Base-by-base conservation (phyloP, 2,888 invertebrate genomes). In the Syrphus vitripennis region DNA sequence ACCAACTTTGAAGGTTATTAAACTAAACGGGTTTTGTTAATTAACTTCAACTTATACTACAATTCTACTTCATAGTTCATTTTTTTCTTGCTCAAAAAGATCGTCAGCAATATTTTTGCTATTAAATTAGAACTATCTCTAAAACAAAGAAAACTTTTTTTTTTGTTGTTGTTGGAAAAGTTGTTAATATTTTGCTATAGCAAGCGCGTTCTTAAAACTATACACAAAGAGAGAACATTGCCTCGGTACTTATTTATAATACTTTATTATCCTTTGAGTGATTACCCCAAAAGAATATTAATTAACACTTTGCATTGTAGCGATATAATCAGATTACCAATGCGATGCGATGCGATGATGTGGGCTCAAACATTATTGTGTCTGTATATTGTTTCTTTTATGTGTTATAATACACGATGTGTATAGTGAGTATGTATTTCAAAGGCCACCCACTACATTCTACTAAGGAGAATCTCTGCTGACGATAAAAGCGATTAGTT, bases 231-330 rank as follows among this genome's bases (percentile, higher is more conserved):
- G 57, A 37, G 37, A 34, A 34, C 7, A 37, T 26, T 12, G 10
- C 29, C 19, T 45, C 19, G n/a, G 9, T 16, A 2, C 1, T 1
- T n/a, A 37, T 37, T 3, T 63, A 45, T 31, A 3, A 19, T 31
- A 6, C n/a, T n/a, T n/a, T n/a, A n/a, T n/a, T 34, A 50, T 34
- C 55, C 45, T 76, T 57, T 76, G 74, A 75, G 53, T 65, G 74
- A 75, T 75, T 76, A 45, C 65, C 55, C 42, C 19, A 42, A 72
- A 77, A 67, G 77, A 72, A 67, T 67, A 82, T 77, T 72, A 77
- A 82, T 77, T 77, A 77, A 59, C 65, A 71, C 67, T 59, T n/a
- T 19, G 50, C 42, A 45, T 16, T 50, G 40, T 26, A n/a, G 45
- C 59, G 59, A 42, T 53, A 53, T 72, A 82, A 77, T 71, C 77